These are phyloP conservation scores for Athalia circularis DNA, from an alignment of 2,888 invertebrate genomes.

Conservation along the genomic window DNA sequence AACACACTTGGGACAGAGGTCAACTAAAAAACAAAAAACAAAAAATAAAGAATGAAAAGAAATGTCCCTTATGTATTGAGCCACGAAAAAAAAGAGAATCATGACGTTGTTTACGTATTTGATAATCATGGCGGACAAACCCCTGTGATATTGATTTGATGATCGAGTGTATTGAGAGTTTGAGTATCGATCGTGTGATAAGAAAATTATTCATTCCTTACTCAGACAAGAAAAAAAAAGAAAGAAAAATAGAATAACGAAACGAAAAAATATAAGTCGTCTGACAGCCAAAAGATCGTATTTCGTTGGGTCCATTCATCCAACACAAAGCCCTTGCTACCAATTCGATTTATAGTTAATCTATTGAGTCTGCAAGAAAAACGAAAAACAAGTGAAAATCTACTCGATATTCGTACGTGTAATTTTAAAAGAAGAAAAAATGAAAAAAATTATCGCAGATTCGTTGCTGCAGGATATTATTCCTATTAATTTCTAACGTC, in stretches of 20 bases:
- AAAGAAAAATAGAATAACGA: not conserved
- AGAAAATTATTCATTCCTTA: constrained; percentile 30
- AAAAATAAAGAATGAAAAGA: not conserved
- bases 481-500: not conserved
- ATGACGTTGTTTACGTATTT: not conserved
- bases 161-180: constrained; percentile 33
- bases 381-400: not conserved
- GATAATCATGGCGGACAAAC: not conserved
- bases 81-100: not conserved
- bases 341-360: not conserved
- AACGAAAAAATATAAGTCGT: not conserved
- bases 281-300: not conserved
- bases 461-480: not conserved
- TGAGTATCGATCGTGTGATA: constrained; percentile 13
- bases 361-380: not conserved
- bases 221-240: not conserved
- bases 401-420: constrained; percentile 10
- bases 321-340: not conserved
- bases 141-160: constrained; percentile 36
- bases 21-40: not conserved
- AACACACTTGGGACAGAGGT: constrained; percentile 12
- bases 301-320: not conserved
- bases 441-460: constrained; percentile 14
- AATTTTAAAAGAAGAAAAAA: not conserved
- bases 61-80: not conserved